A percentile compares a stretch with the other conserved stretches of the same genome.
These are phyloP conservation scores for Hozukius guyotensis DNA, from an alignment of 2,797 vertebrate species.

Conservation along the genomic window DNA sequence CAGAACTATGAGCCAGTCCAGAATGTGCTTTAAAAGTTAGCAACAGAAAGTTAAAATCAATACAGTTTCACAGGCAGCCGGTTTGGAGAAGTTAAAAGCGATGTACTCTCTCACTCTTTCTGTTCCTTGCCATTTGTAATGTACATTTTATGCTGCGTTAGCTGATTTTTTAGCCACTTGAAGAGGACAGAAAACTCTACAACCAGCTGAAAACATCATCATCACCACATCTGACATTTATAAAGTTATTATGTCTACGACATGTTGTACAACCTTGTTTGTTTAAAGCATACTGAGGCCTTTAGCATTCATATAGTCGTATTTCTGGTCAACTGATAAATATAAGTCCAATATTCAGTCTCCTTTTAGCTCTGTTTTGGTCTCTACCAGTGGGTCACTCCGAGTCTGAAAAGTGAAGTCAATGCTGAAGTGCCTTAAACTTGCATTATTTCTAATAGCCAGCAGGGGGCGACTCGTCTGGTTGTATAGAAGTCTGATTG, in stretches of 20 bases:
- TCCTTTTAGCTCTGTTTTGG: neutral
- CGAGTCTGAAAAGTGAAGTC: no score
- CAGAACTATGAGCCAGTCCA: neutral
- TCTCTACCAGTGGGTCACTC: neutral
- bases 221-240: neutral
- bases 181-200: neutral
- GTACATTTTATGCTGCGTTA: neutral
- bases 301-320: neutral
- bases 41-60: neutral
- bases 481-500: no score
- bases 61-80: neutral
- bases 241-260: no score
- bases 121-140: neutral
- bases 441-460: no score
- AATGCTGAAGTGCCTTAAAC: no score
- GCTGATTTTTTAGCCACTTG: neutral
- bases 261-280: neutral
- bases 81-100: neutral
- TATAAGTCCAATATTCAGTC: neutral
- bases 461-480: no score
- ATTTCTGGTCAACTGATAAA: neutral
- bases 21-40: constrained; percentile 24
- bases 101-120: neutral
- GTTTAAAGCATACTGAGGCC: neutral
- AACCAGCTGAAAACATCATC: neutral